Percentiles rank a stretch among this genome's conserved stretches.
These are phyloP conservation scores for Chaenogobius annularis DNA, from an alignment of 2,113 vertebrate species.

Conservation along the genomic window DNA sequence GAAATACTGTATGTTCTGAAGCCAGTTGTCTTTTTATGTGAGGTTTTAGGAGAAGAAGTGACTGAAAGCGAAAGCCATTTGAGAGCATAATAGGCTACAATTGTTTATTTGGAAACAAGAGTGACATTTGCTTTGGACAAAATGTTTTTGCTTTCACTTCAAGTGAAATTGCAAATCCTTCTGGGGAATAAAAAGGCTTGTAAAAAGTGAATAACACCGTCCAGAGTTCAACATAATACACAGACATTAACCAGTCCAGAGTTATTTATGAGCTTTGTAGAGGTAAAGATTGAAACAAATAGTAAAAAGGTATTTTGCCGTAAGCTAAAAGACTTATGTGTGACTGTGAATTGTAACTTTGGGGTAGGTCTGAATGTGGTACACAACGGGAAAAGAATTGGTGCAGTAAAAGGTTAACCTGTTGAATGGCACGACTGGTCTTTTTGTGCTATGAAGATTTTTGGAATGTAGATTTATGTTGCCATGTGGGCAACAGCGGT, in stretches of 20 bases:
- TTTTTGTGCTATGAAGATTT: no score
- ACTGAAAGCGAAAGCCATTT: slow-evolving; percentile 4
- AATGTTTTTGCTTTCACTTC: neutral
- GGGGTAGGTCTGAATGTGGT: neutral
- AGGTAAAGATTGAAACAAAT: neutral
- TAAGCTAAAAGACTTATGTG: no score
- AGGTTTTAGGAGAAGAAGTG: slow-evolving; percentile 12
- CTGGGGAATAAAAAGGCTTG: neutral
- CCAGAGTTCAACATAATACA: neutral
- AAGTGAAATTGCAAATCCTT: neutral
- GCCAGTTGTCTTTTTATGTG: slow-evolving; percentile 29
- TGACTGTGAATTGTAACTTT: no score
- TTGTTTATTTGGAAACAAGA: slow-evolving; percentile 12
- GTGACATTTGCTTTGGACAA: neutral
- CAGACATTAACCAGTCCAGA: neutral
- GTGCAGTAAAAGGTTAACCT: no score
- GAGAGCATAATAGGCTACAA: neutral
- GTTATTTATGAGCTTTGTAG: neutral
- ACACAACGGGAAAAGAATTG: neutral
- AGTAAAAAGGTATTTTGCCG: no score
- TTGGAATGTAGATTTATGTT: no score
- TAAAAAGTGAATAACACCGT: neutral
- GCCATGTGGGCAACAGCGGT: no score
- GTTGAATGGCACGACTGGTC: no score
- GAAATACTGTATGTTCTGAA: slow-evolving; percentile 41